A percentile compares a stretch with the other conserved stretches of the same genome.
phyloP scores from a whole-genome alignment of 2,113 vertebrate species.

The Morone saxatilis region DNA sequence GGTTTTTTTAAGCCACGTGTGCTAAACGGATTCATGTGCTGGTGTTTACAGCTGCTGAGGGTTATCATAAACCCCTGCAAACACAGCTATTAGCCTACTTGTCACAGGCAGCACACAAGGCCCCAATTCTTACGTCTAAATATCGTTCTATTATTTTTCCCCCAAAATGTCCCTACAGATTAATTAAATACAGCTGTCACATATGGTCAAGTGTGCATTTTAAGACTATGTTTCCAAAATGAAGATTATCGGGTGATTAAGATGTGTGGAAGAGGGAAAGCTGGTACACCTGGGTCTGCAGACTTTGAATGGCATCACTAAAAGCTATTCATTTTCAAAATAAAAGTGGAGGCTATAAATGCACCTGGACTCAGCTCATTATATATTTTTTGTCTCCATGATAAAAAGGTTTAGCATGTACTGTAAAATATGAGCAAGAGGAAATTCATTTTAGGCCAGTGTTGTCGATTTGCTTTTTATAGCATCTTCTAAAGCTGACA shows the following conservation, averaged over 20 bases:
- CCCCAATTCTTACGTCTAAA: constrained; percentile 26
- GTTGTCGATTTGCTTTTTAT: neutral
- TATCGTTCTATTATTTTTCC: neutral
- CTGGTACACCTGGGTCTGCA: neutral
- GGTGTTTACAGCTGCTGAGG: constrained; percentile 49
- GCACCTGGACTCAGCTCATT: neutral
- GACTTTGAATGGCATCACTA: neutral
- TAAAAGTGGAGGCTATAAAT: neutral
- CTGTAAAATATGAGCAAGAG: neutral
- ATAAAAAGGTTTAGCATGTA: neutral
- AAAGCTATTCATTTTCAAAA: neutral
- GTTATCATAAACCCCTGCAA: constrained; percentile 18
- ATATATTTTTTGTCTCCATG: neutral
- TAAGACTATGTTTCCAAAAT: neutral
- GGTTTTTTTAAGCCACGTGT: constrained; percentile 43
- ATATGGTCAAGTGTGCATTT: neutral
- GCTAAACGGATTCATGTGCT: constrained; percentile 35
- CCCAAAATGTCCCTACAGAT: neutral
- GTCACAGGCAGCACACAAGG: constrained; percentile 57
- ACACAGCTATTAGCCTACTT: constrained; percentile 31
- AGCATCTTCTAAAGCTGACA: neutral
- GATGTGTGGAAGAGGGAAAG: neutral
- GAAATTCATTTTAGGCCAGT: neutral
- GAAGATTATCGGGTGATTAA: neutral
- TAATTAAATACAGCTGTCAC: neutral